Percentiles rank a stretch among this genome's conserved stretches.
Conservation (phyloP, 2,888 invertebrate genomes). For the Idaea straminata region DNA sequence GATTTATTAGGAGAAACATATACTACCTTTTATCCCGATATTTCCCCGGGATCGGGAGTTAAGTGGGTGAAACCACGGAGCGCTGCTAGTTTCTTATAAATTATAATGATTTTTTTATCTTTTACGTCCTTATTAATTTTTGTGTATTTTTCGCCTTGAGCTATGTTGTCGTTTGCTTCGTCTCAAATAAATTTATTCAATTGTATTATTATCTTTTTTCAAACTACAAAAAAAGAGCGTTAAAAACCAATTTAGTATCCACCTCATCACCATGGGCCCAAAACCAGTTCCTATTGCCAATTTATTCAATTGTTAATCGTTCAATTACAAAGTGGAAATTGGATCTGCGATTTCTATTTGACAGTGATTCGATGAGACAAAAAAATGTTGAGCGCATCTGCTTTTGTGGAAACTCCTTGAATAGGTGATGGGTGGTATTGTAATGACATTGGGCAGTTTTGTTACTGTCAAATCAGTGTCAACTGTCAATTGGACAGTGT, state of each 20-base stretch:
- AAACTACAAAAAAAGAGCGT: neutral
- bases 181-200: no score
- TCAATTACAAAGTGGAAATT: slow-evolving; percentile 8
- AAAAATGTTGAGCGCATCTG: slow-evolving; percentile 3
- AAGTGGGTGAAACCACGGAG: no score
- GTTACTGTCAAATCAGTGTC: slow-evolving; percentile 3
- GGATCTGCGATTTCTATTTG: slow-evolving; percentile 6
- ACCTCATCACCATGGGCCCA: slow-evolving; percentile 4
- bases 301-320: slow-evolving; percentile 17
- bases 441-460: slow-evolving; percentile 4
- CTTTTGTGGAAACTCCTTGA: neutral
- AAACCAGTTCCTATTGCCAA: slow-evolving; percentile 14
- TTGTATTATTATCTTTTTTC: no score
- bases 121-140: no score
- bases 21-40: no score
- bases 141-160: no score
- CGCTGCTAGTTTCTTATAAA: no score
- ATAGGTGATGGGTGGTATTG: neutral
- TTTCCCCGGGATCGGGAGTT: no score
- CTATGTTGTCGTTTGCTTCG: no score
- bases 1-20: no score
- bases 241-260: neutral
- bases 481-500: neutral
- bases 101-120: no score
- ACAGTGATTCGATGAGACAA: neutral